Evolutionary conservation across 1,140 invertebrate species (phyloP).

Genomic region (Calliphora vicina): DNA sequence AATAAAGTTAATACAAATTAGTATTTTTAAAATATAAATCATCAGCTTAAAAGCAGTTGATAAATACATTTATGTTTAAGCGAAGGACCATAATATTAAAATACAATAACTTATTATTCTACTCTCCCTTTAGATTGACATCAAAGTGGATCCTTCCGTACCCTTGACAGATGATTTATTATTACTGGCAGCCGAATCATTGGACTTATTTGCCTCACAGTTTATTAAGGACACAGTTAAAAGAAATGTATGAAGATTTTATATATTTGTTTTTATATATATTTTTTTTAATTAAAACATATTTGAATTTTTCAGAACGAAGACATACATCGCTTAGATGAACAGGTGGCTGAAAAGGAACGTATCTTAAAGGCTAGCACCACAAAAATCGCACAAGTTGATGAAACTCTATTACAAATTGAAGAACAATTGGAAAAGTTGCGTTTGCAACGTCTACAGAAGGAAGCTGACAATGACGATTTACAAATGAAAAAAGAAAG

Average conservation of each 20-base stretch:
- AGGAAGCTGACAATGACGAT: slow-evolving; percentile 58
- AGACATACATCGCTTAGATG: slow-evolving; percentile 57
- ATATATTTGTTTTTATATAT: background rate
- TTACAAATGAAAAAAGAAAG: slow-evolving; percentile 62
- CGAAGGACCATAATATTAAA: background rate
- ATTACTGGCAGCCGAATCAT: slow-evolving; percentile 54
- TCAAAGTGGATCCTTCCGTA: slow-evolving; percentile 56
- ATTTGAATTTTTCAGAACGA: slow-evolving; percentile 50
- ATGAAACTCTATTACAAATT: slow-evolving; percentile 70
- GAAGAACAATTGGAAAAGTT: slow-evolving; percentile 70
- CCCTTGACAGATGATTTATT: slow-evolving; percentile 57
- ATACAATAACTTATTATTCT: background rate
- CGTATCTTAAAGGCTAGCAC: slow-evolving; percentile 58
- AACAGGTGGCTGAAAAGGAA: slow-evolving; percentile 59
- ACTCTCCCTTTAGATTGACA: slow-evolving; percentile 48
- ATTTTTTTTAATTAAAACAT: background rate
- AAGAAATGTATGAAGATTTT: slow-evolving; percentile 48
- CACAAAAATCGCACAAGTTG: slow-evolving; percentile 63
- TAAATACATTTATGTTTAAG: background rate
- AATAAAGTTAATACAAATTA: no score
- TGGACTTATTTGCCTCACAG: slow-evolving; percentile 55
- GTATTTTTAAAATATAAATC: no score
- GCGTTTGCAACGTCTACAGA: slow-evolving; percentile 63
- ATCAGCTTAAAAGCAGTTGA: no score
- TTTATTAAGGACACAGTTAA: slow-evolving; percentile 60